phyloP scores from a whole-genome alignment of 2,888 invertebrate genomes.

The Rhopalosiphum nymphaeae region DNA sequence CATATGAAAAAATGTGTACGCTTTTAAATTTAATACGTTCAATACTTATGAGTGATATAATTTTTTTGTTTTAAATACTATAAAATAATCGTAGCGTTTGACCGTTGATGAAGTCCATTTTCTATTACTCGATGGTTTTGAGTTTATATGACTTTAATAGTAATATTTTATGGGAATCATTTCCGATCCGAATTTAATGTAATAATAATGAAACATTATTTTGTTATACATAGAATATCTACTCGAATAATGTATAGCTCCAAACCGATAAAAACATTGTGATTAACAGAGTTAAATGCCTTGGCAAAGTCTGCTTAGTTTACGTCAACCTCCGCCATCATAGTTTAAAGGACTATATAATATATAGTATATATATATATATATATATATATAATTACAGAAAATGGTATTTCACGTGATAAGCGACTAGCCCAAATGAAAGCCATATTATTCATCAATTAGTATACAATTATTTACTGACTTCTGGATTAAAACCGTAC shows the following conservation, averaged over 20 bases:
- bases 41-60: neutral
- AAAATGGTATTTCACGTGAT: too few species aligned
- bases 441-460: too few species aligned
- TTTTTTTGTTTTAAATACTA: neutral
- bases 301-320: too few species aligned
- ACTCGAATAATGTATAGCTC: neutral
- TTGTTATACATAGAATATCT: neutral
- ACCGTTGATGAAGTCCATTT: neutral
- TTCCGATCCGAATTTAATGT: neutral
- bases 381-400: too few species aligned
- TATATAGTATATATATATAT: too few species aligned
- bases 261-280: too few species aligned
- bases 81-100: neutral
- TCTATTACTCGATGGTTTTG: neutral
- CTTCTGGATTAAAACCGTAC: too few species aligned
- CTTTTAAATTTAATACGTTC: neutral
- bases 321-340: too few species aligned
- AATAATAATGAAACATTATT: neutral
- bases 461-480: too few species aligned
- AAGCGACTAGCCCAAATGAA: too few species aligned
- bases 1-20: neutral
- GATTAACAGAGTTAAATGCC: too few species aligned
- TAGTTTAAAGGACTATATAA: too few species aligned
- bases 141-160: neutral
- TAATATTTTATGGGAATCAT: neutral